phyloP scores from a whole-genome alignment of 1,140 invertebrate species.

The Aphaenogaster rudis region DNA sequence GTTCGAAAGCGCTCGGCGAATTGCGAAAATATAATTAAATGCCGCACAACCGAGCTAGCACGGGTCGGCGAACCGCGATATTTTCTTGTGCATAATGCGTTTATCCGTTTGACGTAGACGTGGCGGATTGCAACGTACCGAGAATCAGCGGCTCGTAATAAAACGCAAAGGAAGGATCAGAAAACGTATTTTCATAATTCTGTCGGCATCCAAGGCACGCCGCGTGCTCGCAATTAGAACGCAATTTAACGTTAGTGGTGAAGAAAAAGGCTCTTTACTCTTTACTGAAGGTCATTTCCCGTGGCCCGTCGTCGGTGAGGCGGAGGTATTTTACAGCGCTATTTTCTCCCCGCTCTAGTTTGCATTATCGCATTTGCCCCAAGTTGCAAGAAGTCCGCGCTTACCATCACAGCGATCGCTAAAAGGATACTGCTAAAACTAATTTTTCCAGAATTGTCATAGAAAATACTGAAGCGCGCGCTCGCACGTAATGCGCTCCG shows the following conservation, averaged over 20 bases:
- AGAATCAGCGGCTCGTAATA: conserved; percentile 57
- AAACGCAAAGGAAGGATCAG: conserved; percentile 53
- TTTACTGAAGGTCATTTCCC: conserved; percentile 57
- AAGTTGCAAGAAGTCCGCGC: conserved; percentile 51
- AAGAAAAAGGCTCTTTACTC: conserved; percentile 65
- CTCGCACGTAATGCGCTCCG: neutral
- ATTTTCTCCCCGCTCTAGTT: conserved; percentile 54
- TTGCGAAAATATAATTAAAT: conserved; percentile 59
- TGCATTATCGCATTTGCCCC: conserved; percentile 59
- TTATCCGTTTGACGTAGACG: conserved; percentile 50
- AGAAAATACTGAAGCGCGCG: neutral
- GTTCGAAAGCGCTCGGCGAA: conserved; percentile 41
- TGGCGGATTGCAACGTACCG: conserved; percentile 45
- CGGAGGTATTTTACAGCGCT: conserved; percentile 50
- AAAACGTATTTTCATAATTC: conserved; percentile 65
- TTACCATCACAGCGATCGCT: conserved; percentile 11
- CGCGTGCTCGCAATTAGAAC: conserved; percentile 60
- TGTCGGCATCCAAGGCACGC: conserved; percentile 51
- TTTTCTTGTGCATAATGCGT: conserved; percentile 41
- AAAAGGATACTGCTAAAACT: conserved; percentile 12
- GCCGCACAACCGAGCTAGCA: conserved; percentile 12
- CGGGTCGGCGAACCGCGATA: conserved; percentile 45
- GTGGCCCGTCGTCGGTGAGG: conserved; percentile 36
- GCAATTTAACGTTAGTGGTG: conserved; percentile 61
- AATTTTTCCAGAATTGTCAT: conserved; percentile 31